Evolutionary conservation across 2,888 invertebrate genomes (phyloP).

Genomic region (Crematogaster levior): DNA sequence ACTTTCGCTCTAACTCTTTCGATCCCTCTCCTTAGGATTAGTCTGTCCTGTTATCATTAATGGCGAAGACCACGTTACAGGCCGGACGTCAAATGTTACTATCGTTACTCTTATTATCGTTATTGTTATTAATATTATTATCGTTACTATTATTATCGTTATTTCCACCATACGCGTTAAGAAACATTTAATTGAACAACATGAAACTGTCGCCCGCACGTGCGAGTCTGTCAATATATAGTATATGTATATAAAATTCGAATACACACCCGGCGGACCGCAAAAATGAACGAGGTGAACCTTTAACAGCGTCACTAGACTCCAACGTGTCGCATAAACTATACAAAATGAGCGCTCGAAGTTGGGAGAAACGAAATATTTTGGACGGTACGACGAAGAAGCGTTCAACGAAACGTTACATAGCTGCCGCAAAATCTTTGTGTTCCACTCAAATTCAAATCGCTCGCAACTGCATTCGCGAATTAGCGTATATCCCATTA

Average conservation of each 20-base stretch:
- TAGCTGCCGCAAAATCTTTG: slow-evolving; percentile 61
- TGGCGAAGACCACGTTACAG: slow-evolving; percentile 63
- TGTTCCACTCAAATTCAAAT: slow-evolving; percentile 65
- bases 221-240: slow-evolving; percentile 71
- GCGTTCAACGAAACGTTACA: slow-evolving; percentile 70
- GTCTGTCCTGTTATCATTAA: slow-evolving; percentile 54
- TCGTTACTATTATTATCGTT: slow-evolving; percentile 62
- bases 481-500: slow-evolving; percentile 22
- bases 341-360: slow-evolving; percentile 80
- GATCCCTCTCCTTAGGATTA: slow-evolving; percentile 33
- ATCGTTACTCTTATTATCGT: slow-evolving; percentile 58
- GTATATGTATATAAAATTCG: slow-evolving; percentile 76
- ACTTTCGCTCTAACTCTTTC: slow-evolving; percentile 29
- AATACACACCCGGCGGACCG: slow-evolving; percentile 72
- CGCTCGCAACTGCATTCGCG: slow-evolving; percentile 62
- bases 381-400: slow-evolving; percentile 79
- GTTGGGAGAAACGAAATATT: slow-evolving; percentile 77
- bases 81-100: slow-evolving; percentile 66
- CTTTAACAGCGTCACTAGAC: slow-evolving; percentile 77
- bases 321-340: slow-evolving; percentile 80
- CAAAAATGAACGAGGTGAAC: slow-evolving; percentile 74
- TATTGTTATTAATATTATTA: slow-evolving; percentile 38
- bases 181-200: slow-evolving; percentile 77
- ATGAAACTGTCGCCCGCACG: slow-evolving; percentile 66
- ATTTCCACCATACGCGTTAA: slow-evolving; percentile 65